Evolutionary conservation across 2,888 invertebrate species (phyloP).

Genomic region (Zygothrica quintamaculata): DNA sequence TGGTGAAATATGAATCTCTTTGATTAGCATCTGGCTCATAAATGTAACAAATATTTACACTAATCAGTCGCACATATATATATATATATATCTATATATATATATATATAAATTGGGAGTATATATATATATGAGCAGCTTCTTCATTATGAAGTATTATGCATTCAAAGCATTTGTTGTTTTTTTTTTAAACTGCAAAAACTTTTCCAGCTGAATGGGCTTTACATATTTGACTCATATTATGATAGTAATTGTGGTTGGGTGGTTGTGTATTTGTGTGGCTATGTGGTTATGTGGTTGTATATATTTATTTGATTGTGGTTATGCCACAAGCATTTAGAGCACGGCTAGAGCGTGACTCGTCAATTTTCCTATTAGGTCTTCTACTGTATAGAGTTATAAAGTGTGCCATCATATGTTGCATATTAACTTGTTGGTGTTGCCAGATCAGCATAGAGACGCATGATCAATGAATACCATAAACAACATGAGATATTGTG

Average conservation of each 20-base stretch:
- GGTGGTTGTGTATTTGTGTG: background rate
- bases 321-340: slow-evolving; percentile 55
- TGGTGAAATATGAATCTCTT: slow-evolving; percentile 26
- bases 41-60: slow-evolving; percentile 59
- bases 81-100: too few relatives aligned
- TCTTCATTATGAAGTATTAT: slow-evolving; percentile 50
- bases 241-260: background rate
- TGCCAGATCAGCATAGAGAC: slow-evolving; percentile 23
- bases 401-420: slow-evolving; percentile 45
- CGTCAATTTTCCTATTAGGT: slow-evolving; percentile 46
- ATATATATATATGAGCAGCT: too few relatives aligned
- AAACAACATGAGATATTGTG: slow-evolving; percentile 18
- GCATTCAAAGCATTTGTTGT: slow-evolving; percentile 33
- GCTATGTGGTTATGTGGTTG: too few relatives aligned
- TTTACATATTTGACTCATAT: background rate
- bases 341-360: slow-evolving; percentile 65
- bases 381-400: too few relatives aligned
- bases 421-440: slow-evolving; percentile 47
- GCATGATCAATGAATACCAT: slow-evolving; percentile 16
- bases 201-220: slow-evolving; percentile 60
- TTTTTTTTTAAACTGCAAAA: slow-evolving; percentile 16
- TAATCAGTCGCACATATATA: slow-evolving; percentile 3
- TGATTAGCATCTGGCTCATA: slow-evolving; percentile 57
- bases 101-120: background rate
- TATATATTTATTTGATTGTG: too few relatives aligned